Base-by-base conservation (phyloP, 1,140 invertebrate genomes). In the Acromyrmex echinatior region DNA sequence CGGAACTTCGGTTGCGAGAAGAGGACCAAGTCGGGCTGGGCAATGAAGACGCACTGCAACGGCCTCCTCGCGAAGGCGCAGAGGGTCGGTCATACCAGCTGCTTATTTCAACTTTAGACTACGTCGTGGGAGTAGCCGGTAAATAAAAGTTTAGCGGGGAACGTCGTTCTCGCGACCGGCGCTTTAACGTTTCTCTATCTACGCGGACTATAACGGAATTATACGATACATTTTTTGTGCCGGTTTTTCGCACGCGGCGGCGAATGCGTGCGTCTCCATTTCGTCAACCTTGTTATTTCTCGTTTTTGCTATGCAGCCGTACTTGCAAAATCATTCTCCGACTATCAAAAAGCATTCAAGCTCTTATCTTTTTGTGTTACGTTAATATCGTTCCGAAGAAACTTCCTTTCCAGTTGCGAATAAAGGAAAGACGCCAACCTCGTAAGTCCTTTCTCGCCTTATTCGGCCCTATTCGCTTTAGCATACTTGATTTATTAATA, bases 1-100 rank as follows among this genome's bases (percentile, higher is more conserved):
- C 35, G 82, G 51, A 88, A 90, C 90, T 90, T 53, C 53, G 62
- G 58, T 65, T 49, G 45, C 45, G n/a, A 25, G 9, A 25, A 21
- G 60, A 71, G 58, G 76, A 21, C 65, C n/a, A 58, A n/a, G 18
- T 51, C 49, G 3, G 7, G 78, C 51, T 49, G 49, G 28, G 87
- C 90, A 84, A 91, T 88, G 89, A 91, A 90, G 89, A 91, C 58
- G 56, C 82, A 91, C 90, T 70, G 68, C 21, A 49, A 6, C 53
- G 68, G 21, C 21, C 21, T 77, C 70, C 68, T 88, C 76, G 76
- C 88, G 90, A 84, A 86, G 35, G n/a, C 31, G 58, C 12, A 28
- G 16, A 60, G 71, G 85, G 81, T 86, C 39, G 70, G 73, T 70
- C 65, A 90, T 88, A 82, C 73, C 58, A 14, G 70, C 62, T 31